Conservation (phyloP, 2,797 vertebrate species). For the Podargus strigoides region DNA sequence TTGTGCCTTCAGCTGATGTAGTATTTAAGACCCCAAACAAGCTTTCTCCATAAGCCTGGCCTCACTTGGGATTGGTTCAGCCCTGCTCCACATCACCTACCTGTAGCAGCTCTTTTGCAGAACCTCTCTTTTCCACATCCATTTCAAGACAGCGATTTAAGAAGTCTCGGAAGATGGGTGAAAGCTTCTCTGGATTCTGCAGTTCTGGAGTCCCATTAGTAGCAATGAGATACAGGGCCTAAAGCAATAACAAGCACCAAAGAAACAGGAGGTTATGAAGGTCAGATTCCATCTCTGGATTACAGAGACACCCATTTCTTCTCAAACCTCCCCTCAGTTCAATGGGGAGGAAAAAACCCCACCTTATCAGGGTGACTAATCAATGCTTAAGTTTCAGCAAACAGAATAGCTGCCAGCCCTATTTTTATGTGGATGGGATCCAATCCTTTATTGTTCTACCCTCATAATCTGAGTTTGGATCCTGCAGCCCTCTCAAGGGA, state of each 20-base stretch:
- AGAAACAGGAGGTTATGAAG: background rate
- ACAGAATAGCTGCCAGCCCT: background rate
- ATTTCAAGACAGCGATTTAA: conserved; percentile 94
- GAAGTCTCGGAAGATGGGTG: conserved; percentile 89
- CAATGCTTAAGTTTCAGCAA: conserved; percentile 1
- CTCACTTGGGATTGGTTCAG: background rate
- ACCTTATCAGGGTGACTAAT: conserved; percentile 3
- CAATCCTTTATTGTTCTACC: conserved; percentile 42
- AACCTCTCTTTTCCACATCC: conserved; percentile 96
- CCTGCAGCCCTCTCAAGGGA: conserved; percentile 20
- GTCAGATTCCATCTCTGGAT: background rate
- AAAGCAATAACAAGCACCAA: background rate
- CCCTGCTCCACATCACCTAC: conserved; percentile 56
- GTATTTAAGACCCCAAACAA: background rate
- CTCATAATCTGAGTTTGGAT: conserved; percentile 38
- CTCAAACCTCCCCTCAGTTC: background rate
- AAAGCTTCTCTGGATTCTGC: conserved; percentile 94
- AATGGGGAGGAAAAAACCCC: background rate
- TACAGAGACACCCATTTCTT: background rate
- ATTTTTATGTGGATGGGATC: conserved; percentile 23
- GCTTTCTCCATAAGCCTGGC: background rate
- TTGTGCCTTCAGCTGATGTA: background rate
- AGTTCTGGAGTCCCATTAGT: conserved; percentile 95
- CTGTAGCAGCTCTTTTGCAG: conserved; percentile 92
- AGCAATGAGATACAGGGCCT: conserved; percentile 97